Conservation (phyloP, 2,113 vertebrate genomes). For the Bagarius yarrelli region DNA sequence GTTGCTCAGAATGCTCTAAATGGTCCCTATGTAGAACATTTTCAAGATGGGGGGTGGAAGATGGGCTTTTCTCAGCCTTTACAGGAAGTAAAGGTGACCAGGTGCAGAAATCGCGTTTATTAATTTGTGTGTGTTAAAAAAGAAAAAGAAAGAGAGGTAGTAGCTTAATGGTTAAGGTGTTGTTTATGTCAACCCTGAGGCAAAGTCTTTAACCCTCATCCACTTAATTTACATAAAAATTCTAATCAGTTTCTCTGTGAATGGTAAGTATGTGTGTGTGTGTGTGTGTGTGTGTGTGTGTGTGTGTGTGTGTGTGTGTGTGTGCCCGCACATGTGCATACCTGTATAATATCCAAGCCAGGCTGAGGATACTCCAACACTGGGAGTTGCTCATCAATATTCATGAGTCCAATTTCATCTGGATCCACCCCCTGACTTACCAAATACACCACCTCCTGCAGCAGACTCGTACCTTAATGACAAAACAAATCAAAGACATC, state of each 20-base stretch:
- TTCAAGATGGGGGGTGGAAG: too few species aligned
- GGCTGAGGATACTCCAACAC: conserved; percentile 96
- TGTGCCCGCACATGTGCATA: conserved; percentile 54
- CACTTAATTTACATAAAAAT: too few species aligned
- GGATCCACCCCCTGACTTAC: conserved; percentile 97
- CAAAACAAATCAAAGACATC: background rate
- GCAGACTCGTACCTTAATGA: conserved; percentile 86
- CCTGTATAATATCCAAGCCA: conserved; percentile 97
- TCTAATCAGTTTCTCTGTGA: too few species aligned
- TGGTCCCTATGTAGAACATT: too few species aligned
- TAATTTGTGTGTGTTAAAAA: conserved; percentile 7
- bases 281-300: conserved; percentile 10
- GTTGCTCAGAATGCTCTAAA: too few species aligned
- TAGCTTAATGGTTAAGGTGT: too few species aligned
- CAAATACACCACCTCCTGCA: conserved; percentile 95
- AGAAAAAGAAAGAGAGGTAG: too few species aligned
- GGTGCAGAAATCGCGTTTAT: background rate
- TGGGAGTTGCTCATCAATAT: conserved; percentile 96
- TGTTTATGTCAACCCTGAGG: too few species aligned
- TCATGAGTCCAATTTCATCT: conserved; percentile 97
- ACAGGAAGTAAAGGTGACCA: too few species aligned
- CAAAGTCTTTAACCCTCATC: too few species aligned
- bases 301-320: conserved; percentile 26
- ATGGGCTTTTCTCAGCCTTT: too few species aligned
- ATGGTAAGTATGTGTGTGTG: too few species aligned